Evolutionary conservation across 2,797 vertebrate genomes (phyloP), one percentile per base, ranked within the genome.

Genomic region (Falco columbarius): DNA sequence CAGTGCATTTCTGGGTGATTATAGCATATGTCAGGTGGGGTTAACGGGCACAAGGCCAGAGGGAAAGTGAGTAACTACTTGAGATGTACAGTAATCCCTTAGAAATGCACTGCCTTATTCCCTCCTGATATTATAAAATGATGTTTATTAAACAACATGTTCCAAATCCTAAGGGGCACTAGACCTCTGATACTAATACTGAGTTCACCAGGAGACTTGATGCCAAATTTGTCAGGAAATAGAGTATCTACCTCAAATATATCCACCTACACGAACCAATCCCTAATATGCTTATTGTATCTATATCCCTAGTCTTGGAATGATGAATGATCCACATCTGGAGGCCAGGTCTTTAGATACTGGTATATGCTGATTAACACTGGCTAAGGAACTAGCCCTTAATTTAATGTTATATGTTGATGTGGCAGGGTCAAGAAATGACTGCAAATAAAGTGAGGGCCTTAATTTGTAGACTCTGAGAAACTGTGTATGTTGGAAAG

Each of bases 1-100:
- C 93, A 87, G 85, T 94, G 89, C 94, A 97, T 97, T 97, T 97
- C 95, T 97, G 85, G 66, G 89, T 95, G 95, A 96, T 97, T 97
- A 94, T 96, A 92, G 82, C 86, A 94, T 95, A 75, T 92, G 94
- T 95, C 96, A 97, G 95, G 95, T 97, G 96, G 96, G 91, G 95
- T 93, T 95, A 84, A 86, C 0, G 3, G 95, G 96, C 97, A 83
- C 29, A 65, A 75, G 81, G 97, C 96, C 96, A 97, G 91, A 91
- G 72, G 76, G 42, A 96, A 93, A 95, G 86, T 95, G 93, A 95
- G 44, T 95, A 97, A 96, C 85, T 95, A 30, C 72, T 88, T 54
- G 56, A 93, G 77, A 87, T 97, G 93, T 96, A 72, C 72, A 86
- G 82, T 95, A 96, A 98, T 97, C 85, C 72, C 87, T 95, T 93